Evolutionary conservation across 2,113 vertebrate genomes (phyloP), one percentile per base, ranked within the genome.

Genomic region (Callorhinus ursinus): DNA sequence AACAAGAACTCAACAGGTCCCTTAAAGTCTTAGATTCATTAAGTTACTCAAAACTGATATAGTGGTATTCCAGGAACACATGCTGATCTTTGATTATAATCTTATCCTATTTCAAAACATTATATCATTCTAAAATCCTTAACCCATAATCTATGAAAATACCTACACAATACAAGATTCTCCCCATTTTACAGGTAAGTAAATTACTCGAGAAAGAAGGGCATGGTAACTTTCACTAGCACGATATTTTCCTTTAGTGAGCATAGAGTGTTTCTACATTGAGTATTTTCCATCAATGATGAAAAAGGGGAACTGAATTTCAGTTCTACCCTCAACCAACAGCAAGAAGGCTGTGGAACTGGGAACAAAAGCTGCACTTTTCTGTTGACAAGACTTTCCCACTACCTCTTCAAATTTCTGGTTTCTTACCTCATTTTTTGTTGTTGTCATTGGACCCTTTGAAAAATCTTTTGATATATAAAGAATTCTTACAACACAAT

Each of bases 181-280:
- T 91, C 76, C 33, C 36, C 21, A 65, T 74, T 92, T 89, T 57
- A 92, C 21, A 85, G 19, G 46, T 67, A 80, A 39, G 11, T 46
- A 93, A 87, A 89, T 87, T 96, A 90, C 67, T 93, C 13, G 72
- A 90, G 33, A 86, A 76, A 92, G n/a, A 46, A 93, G n/a, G 36
- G 31, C 46, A 65, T 15, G n/a, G 53, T 71, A 72, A 97, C 33
- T 87, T 89, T 85, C 14, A 57, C 16, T 49, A 22, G 18, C 46
- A 84, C 14, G 61, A 4, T 79, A 93, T 65, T 36, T 85, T 80
- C 36, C 90, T 49, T 89, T 65, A 82, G 12, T 88, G 63, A 90
- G 19, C 15, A 86, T 11, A 93, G 74, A 82, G 14, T 65, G 2
- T 80, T 79, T 88, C 71, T 85, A 65, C 16, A 57, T 69, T 97